These are phyloP conservation scores for Amazona ochrocephala DNA, from an alignment of 2,797 vertebrate genomes.

Conservation along the genomic window DNA sequence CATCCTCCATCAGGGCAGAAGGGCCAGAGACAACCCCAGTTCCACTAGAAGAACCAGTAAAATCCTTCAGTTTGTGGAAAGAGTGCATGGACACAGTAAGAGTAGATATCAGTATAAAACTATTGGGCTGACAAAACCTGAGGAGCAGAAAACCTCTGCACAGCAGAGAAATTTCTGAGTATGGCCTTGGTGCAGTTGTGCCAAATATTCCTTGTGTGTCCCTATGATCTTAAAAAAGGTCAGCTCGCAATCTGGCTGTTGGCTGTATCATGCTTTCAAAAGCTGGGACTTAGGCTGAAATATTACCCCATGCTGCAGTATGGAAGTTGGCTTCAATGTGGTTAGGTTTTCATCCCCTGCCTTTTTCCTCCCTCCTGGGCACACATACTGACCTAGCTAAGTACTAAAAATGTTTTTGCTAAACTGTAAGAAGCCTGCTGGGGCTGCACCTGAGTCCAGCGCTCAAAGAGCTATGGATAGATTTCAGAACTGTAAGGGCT, in stretches of 20 bases:
- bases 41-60: not conserved
- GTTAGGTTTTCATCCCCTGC: not conserved
- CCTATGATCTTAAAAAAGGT: constrained; percentile 17
- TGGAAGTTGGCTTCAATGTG: not conserved
- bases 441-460: not conserved
- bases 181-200: not conserved
- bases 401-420: not conserved
- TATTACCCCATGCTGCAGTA: not conserved
- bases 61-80: not conserved
- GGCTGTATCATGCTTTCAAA: not conserved
- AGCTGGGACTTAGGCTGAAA: not conserved
- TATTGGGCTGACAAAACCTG: not conserved
- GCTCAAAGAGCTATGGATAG: not conserved
- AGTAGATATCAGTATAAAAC: not conserved
- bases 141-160: not conserved
- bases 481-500: constrained; percentile 7
- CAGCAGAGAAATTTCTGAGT: not conserved
- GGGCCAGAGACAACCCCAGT: not conserved
- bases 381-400: not conserved
- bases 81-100: accelerated
- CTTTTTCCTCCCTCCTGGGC: not conserved
- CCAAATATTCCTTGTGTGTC: constrained; percentile 22
- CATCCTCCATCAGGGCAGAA: not conserved
- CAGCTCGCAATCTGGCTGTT: not conserved
- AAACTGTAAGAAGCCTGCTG: not conserved